Evolutionary conservation across 2,888 invertebrate genomes (phyloP).

Genomic region (Pammene fasciana): DNA sequence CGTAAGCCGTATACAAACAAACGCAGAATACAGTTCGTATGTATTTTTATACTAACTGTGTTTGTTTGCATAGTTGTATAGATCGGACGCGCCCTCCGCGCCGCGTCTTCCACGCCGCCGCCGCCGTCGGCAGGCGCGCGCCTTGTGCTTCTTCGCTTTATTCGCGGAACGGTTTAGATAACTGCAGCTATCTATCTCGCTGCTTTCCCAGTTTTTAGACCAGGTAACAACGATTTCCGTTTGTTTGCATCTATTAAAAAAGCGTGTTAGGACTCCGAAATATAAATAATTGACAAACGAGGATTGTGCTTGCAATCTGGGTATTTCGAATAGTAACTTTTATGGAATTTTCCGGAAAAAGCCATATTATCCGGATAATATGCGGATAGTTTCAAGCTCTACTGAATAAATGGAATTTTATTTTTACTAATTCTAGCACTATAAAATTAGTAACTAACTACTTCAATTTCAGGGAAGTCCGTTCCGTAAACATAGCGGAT

Average conservation of each 20-base stretch:
- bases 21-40: background rate
- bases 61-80: conserved; percentile 2
- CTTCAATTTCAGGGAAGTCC: background rate
- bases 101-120: background rate
- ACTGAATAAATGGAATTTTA: background rate
- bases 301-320: too few relatives aligned
- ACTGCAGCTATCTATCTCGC: background rate
- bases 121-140: background rate
- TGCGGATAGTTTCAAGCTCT: too few relatives aligned
- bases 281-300: conserved; percentile 31
- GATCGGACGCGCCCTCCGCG: background rate
- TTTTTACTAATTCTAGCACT: background rate
- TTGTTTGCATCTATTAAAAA: background rate
- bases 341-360: too few relatives aligned
- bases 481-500: background rate
- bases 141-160: too few relatives aligned
- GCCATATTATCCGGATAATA: too few relatives aligned
- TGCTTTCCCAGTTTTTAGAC: background rate
- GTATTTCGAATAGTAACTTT: too few relatives aligned
- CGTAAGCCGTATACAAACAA: conserved; percentile 22
- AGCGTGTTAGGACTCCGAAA: background rate
- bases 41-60: background rate
- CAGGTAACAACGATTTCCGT: background rate
- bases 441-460: background rate
- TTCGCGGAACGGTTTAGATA: background rate